Evolutionary conservation across 2,797 vertebrate species (phyloP), one percentile per base, ranked within the genome.

Genomic region (Periparus ater): DNA sequence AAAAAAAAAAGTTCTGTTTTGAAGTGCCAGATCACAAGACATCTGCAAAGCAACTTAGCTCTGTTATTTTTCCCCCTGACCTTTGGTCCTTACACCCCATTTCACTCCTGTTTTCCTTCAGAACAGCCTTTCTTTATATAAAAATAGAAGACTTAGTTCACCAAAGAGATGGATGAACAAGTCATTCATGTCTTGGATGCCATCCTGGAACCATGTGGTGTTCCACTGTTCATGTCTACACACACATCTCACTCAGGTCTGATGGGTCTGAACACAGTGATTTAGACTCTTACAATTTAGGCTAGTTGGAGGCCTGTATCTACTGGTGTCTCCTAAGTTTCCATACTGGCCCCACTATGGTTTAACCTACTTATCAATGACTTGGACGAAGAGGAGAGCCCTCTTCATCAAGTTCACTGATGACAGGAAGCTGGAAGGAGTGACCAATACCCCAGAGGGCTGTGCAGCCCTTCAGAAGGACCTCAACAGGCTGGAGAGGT

Each of bases 401-500:
- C 48, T 75, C 22, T 19, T 44, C 36, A 75, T 22, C 42, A n/a
- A 62, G 9, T 55, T 55, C 23, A 23, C 42, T 18, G 55, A 17
- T 21, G 13, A 12, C 70, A 55, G 9, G 7, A 36, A 53, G 4
- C 23, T 65, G 75, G 32, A 29, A 77, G n/a, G 29, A 57, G 13
- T 57, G 30, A 3, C 12, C 2, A 5, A 13, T 34, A 21, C 6
- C 10, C 21, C 7, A 13, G 16, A 19, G 34, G 4, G 10, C 10
- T 60, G 8, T 51, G 44, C 32, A 51, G 38, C 7, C 34, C 16
- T 75, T 44, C 23, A 44, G 19, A 50, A 50, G 55, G 36, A 6
- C 13, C 18, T n/a, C 1, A 0, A 29, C 9, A 62, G 6, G 1
- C 6, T 68, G 48, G 50, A 44, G 17, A 29, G 42, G 29, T n/a